Evolutionary conservation across 1,140 invertebrate species (phyloP), one percentile per base, ranked within the genome.

Genomic region (Papilio polytes): DNA sequence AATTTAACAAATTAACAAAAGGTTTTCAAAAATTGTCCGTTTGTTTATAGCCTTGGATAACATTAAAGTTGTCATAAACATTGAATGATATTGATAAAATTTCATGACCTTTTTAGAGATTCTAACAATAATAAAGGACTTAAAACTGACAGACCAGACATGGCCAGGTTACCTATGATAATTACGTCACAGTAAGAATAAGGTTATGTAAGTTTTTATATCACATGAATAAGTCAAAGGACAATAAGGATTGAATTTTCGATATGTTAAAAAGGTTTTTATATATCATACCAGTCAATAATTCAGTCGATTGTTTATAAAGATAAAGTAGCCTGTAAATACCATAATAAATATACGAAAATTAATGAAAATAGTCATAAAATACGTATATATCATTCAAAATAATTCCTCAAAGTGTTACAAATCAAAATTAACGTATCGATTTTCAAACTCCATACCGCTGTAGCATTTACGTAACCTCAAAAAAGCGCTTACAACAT

Each of bases 161-260:
- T 73, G 44, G n/a, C n/a, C 22, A 76, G 46, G 46, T 46, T 46
- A 74, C 41, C 73, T 76, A 20, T 44, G 2, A 44, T 48, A 48
- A 53, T 92, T 93, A 93, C 91, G 91, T 92, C 91, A 93, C 84
- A 84, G 87, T 74, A 89, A 90, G 87, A 88, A 90, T 85, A 78
- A 73, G 44, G 85, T 92, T 92, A 92, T 91, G 90, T 92, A 93
- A 93, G 88, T 8, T n/a, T 76, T 20, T 41, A 73, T 72, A 31
- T 26, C 12, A 70, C 63, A 70, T 36, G 15, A 1, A 7, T 70
- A 12, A 13, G 22, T 63, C 26, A 70, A 31, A 70, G 63, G 63
- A 70, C 26, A 70, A 26, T 26, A 31, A 15, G 26, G 63, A 70
- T 70, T 31, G 26, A 18, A 15, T 31, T 15, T 70, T 36, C 22